phyloP scores from a whole-genome alignment of 2,888 invertebrate genomes.

The Mellilla xanthometata region DNA sequence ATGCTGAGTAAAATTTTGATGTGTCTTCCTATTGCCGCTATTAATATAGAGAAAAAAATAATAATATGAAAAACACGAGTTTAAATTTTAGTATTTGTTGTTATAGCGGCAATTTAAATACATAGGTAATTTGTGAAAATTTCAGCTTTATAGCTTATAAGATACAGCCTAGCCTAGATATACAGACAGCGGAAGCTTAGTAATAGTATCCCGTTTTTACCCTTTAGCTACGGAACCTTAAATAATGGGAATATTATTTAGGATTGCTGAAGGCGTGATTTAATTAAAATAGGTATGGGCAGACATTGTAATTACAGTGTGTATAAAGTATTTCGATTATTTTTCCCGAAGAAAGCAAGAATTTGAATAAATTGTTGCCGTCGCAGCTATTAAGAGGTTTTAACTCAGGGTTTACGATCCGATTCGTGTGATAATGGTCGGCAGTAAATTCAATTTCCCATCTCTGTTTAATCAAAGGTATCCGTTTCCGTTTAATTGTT shows the following conservation, averaged over 20 bases:
- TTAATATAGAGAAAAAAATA: no score
- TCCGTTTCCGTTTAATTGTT: constrained; percentile 43
- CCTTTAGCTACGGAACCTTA: no score
- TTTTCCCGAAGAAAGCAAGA: constrained; percentile 44
- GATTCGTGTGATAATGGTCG: constrained; percentile 57
- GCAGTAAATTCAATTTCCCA: constrained; percentile 57
- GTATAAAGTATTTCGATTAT: constrained; percentile 38
- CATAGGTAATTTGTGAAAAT: no score
- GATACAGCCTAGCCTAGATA: no score
- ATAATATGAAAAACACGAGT: no score
- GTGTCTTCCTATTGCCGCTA: no score
- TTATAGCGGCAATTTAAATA: no score
- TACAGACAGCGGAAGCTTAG: no score
- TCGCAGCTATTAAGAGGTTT: constrained; percentile 58
- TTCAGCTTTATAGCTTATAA: no score
- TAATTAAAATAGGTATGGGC: constrained; percentile 20
- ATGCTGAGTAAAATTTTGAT: no score
- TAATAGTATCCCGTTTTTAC: no score
- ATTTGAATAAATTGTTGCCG: constrained; percentile 61
- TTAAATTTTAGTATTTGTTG: no score
- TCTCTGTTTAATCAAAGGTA: constrained; percentile 50
- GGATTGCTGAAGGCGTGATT: constrained; percentile 9
- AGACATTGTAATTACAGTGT: constrained; percentile 40
- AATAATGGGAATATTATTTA: neutral
- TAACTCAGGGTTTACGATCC: constrained; percentile 58